Conservation (phyloP, 2,113 vertebrate genomes). For the Scomber scombrus region DNA sequence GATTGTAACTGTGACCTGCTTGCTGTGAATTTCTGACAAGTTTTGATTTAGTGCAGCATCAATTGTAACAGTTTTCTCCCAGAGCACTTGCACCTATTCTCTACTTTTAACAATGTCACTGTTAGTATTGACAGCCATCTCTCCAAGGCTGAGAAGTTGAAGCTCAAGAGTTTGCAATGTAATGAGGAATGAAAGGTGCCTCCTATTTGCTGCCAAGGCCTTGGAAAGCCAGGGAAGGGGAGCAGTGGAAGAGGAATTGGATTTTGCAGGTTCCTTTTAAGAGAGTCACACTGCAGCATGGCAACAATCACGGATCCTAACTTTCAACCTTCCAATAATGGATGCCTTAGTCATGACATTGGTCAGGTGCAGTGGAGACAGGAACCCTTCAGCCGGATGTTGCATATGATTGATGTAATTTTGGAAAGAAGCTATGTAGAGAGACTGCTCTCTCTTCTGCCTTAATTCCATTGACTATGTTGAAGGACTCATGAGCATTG, state of each 20-base stretch:
- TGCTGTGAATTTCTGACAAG: constrained; percentile 1
- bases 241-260: neutral
- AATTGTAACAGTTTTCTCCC: constrained; percentile 3
- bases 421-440: constrained; percentile 35
- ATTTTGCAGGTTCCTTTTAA: constrained; percentile 9
- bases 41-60: neutral
- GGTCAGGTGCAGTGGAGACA: neutral
- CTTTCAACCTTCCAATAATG: neutral
- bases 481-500: constrained; percentile 42
- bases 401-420: constrained; percentile 12
- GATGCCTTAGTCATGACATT: constrained; percentile 2
- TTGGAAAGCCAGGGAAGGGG: neutral
- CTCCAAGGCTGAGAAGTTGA: neutral
- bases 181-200: neutral
- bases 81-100: constrained; percentile 45
- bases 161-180: constrained; percentile 17
- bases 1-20: neutral
- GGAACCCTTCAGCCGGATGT: constrained; percentile 19
- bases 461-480: constrained; percentile 56
- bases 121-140: constrained; percentile 5
- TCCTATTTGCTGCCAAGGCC: neutral
- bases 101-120: constrained; percentile 5
- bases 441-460: constrained; percentile 36
- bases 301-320: neutral
- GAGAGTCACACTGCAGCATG: constrained; percentile 13